Conservation (phyloP, 2,113 vertebrate species). For the Anguilla japonica region DNA sequence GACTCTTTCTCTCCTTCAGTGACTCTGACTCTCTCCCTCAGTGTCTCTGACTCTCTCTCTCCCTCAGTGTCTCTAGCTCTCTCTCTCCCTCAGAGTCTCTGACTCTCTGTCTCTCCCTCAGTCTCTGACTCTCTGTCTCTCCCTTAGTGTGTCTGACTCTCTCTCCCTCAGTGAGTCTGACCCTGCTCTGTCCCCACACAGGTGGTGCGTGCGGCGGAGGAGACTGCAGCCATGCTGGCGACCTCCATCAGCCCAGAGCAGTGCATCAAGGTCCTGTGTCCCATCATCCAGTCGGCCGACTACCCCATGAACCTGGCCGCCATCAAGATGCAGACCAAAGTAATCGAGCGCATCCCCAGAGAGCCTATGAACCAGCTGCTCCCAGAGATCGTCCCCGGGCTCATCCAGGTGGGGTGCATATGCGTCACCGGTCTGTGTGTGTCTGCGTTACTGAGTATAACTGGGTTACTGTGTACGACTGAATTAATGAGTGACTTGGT, state of each 20-base stretch:
- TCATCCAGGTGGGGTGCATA: conserved; percentile 75
- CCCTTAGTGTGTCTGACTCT: background rate
- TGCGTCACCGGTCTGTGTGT: background rate
- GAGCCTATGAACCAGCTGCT: conserved; percentile 82
- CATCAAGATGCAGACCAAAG: conserved; percentile 97
- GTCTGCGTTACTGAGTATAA: background rate
- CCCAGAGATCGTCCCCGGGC: conserved; percentile 91
- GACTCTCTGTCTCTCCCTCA: background rate
- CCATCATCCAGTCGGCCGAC: conserved; percentile 94
- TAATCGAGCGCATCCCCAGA: conserved; percentile 86
- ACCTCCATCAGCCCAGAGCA: conserved; percentile 93
- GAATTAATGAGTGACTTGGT: background rate
- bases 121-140: background rate
- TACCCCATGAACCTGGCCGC: conserved; percentile 95
- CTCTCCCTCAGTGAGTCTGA: background rate
- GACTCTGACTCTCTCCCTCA: background rate
- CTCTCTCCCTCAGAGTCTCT: background rate
- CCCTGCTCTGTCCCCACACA: conserved; percentile 48
- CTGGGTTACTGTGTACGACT: background rate
- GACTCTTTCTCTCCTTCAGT: background rate
- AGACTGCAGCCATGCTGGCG: conserved; percentile 88
- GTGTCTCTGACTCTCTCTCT: background rate
- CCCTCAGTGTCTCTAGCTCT: too few species aligned
- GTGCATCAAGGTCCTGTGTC: conserved; percentile 94
- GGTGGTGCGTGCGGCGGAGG: conserved; percentile 93